phyloP scores from a whole-genome alignment of 2,888 invertebrate species.

The Pyralis farinalis region DNA sequence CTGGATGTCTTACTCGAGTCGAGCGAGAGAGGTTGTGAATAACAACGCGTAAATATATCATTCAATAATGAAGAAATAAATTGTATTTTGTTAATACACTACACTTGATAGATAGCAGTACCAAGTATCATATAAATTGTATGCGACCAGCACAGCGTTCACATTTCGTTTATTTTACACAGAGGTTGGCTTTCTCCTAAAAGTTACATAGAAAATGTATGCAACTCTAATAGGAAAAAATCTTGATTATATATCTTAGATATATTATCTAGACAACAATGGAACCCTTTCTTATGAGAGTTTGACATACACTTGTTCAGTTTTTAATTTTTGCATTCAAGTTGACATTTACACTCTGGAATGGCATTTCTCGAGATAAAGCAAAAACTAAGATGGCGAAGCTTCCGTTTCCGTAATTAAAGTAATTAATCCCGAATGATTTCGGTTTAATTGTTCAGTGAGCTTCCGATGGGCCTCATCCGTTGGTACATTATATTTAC shows the following conservation, averaged over 20 bases:
- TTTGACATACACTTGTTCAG: too few relatives aligned
- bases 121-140: too few relatives aligned
- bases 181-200: too few relatives aligned
- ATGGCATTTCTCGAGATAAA: constrained; percentile 46
- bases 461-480: constrained; percentile 58
- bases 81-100: not conserved
- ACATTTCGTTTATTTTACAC: too few relatives aligned
- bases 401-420: constrained; percentile 77
- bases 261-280: too few relatives aligned
- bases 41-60: not conserved
- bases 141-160: too few relatives aligned
- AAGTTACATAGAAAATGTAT: too few relatives aligned
- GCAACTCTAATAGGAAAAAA: too few relatives aligned
- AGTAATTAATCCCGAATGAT: constrained; percentile 68
- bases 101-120: not conserved
- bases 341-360: constrained; percentile 49
- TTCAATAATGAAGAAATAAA: constrained; percentile 10
- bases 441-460: constrained; percentile 65
- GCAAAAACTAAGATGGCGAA: constrained; percentile 42
- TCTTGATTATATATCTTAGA: too few relatives aligned
- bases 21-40: not conserved
- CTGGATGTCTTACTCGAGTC: not conserved
- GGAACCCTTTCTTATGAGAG: too few relatives aligned
- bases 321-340: constrained; percentile 25
- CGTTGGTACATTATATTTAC: constrained; percentile 27